Evolutionary conservation across 2,888 invertebrate species (phyloP).

Genomic region (Bembecia ichneumoniformis): DNA sequence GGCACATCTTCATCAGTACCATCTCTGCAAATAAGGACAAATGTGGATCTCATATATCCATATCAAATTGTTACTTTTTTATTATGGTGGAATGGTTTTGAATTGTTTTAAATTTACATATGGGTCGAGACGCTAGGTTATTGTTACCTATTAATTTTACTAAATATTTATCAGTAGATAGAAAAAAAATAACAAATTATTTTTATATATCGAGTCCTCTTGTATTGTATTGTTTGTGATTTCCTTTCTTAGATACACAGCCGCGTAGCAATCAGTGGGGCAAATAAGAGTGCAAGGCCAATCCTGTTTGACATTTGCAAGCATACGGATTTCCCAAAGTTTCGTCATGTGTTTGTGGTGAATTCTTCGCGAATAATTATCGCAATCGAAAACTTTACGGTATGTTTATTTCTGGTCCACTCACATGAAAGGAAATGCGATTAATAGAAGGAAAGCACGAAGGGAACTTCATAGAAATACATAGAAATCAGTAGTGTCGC

Average conservation of each 20-base stretch:
- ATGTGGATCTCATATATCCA: too few relatives aligned
- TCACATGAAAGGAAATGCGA: too few relatives aligned
- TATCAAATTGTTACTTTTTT: too few relatives aligned
- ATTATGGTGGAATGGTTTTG: too few relatives aligned
- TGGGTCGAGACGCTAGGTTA: too few relatives aligned
- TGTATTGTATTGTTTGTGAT: neutral
- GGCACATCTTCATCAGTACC: too few relatives aligned
- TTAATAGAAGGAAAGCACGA: too few relatives aligned
- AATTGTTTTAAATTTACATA: too few relatives aligned
- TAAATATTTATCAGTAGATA: neutral
- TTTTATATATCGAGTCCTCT: neutral
- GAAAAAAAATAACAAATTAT: neutral
- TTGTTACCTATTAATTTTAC: too few relatives aligned
- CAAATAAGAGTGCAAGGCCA: conserved; percentile 37
- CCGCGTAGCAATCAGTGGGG: conserved; percentile 36
- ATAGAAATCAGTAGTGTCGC: too few relatives aligned
- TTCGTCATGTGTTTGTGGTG: conserved; percentile 38
- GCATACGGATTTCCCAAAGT: conserved; percentile 15
- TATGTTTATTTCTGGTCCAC: conserved; percentile 14
- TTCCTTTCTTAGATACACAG: conserved; percentile 33
- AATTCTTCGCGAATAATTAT: conserved; percentile 52
- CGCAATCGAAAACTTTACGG: conserved; percentile 48
- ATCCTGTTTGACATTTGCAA: conserved; percentile 44
- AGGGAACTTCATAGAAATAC: too few relatives aligned
- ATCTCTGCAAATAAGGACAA: too few relatives aligned